Evolutionary conservation across 1,140 invertebrate species (phyloP).

Genomic region (Aphelinus certus): DNA sequence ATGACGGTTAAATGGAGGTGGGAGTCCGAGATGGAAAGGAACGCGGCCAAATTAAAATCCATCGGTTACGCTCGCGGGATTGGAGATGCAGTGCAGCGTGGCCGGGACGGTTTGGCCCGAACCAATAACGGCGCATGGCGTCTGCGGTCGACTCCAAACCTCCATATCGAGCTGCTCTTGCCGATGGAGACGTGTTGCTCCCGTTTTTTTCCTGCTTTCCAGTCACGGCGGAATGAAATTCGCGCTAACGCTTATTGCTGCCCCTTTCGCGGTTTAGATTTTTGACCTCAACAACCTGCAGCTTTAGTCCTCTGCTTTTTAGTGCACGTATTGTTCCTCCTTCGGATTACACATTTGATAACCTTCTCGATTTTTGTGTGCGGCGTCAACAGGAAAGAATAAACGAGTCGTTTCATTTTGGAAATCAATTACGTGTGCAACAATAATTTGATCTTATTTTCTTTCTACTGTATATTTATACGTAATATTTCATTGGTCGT

Average conservation of each 20-base stretch:
- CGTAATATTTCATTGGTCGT: too few relatives aligned
- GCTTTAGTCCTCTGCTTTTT: slow-evolving; percentile 4
- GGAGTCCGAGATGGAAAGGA: background rate
- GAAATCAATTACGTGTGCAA: background rate
- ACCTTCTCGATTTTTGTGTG: too few relatives aligned
- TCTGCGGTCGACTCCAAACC: background rate
- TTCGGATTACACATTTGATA: too few relatives aligned
- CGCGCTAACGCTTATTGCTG: background rate
- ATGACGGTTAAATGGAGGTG: background rate
- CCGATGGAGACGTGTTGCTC: slow-evolving; percentile 6
- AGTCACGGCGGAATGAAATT: slow-evolving; percentile 14
- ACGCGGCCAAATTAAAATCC: slow-evolving; percentile 18
- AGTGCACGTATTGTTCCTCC: background rate
- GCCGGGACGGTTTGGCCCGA: background rate
- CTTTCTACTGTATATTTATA: too few relatives aligned
- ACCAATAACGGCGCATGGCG: slow-evolving; percentile 4
- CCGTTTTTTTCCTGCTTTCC: background rate
- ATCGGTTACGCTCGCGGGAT: background rate
- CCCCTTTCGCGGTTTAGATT: slow-evolving; percentile 9
- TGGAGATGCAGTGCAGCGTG: too few relatives aligned
- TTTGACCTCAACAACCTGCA: background rate
- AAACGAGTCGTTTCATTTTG: too few relatives aligned
- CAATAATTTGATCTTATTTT: background rate
- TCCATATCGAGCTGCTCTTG: too few relatives aligned
- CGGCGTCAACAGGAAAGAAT: too few relatives aligned